phyloP scores from a whole-genome alignment of 1,140 invertebrate genomes.

The Papilio dardanus region DNA sequence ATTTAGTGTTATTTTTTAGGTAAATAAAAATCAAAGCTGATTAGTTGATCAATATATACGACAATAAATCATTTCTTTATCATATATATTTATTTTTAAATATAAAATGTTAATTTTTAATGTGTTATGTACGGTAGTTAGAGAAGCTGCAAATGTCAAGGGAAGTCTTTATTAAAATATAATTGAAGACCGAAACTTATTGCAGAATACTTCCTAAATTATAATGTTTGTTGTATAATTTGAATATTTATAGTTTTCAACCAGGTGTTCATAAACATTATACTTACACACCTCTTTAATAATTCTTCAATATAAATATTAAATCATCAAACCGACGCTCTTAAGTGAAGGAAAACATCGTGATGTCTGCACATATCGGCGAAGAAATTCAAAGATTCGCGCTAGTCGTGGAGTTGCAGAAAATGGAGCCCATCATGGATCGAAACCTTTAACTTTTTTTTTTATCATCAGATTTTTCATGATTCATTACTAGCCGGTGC shows the following conservation, averaged over 20 bases:
- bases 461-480: no score
- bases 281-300: neutral
- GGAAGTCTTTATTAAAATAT: slow-evolving; percentile 20
- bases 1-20: no score
- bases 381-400: no score
- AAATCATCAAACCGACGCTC: no score
- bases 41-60: no score
- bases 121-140: neutral
- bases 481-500: no score
- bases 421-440: no score
- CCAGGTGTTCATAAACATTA: slow-evolving; percentile 27
- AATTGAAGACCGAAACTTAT: slow-evolving; percentile 25
- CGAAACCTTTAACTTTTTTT: no score
- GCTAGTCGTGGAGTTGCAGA: no score
- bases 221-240: slow-evolving; percentile 15
- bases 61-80: neutral
- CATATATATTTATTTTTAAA: neutral
- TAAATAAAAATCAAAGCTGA: no score
- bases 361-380: no score
- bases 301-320: neutral
- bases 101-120: slow-evolving; percentile 11
- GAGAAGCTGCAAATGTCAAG: slow-evolving; percentile 20
- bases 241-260: slow-evolving; percentile 24
- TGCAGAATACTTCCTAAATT: slow-evolving; percentile 32
- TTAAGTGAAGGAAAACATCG: no score